Evolutionary conservation across 1,140 invertebrate genomes (phyloP).

Genomic region (Apocrypta bakeri): DNA sequence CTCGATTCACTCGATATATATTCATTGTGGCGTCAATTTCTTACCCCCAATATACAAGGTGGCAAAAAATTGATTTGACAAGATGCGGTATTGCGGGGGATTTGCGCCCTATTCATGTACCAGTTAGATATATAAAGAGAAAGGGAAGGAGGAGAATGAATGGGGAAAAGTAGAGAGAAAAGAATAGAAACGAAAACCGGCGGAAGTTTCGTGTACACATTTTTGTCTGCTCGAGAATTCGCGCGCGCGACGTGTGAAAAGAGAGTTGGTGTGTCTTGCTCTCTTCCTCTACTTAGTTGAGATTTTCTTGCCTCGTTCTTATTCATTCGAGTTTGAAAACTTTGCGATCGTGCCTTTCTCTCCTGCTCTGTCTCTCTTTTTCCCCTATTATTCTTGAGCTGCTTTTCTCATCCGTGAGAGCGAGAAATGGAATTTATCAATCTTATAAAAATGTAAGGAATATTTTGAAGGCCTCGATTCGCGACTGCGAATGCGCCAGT

Average conservation of each 20-base stretch:
- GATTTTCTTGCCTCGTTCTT: constrained; percentile 31
- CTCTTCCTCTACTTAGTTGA: constrained; percentile 11
- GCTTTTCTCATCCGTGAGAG: neutral
- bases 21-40: constrained; percentile 34
- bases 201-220: neutral
- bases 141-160: neutral
- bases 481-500: neutral
- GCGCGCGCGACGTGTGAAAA: neutral
- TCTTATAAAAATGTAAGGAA: neutral
- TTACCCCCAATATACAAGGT: neutral
- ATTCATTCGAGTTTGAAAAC: constrained; percentile 34
- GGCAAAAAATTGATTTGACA: constrained; percentile 39
- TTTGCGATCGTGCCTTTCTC: neutral
- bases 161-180: neutral
- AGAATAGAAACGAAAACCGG: neutral
- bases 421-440: neutral
- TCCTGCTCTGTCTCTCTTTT: too few species aligned
- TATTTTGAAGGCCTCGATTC: neutral
- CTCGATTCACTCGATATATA: neutral
- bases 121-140: constrained; percentile 1
- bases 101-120: constrained; percentile 31
- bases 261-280: neutral
- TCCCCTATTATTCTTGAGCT: neutral
- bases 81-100: constrained; percentile 35
- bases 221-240: neutral